These are phyloP conservation scores for Drosophila quinaria DNA, from an alignment of 2,888 invertebrate species.

Conservation along the genomic window DNA sequence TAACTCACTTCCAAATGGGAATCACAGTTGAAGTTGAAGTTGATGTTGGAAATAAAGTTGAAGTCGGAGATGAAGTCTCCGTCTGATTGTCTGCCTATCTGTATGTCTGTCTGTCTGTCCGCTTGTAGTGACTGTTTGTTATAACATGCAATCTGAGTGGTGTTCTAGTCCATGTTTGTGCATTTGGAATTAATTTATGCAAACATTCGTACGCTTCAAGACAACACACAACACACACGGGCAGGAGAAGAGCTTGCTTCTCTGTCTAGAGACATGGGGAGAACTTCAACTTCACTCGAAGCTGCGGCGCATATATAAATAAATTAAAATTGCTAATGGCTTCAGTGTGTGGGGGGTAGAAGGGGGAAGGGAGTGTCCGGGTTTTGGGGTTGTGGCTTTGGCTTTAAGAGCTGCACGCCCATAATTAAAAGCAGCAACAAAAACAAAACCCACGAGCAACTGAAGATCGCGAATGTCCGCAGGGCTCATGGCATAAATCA, in stretches of 20 bases:
- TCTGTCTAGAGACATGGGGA: conserved; percentile 47
- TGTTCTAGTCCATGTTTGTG: conserved; percentile 80
- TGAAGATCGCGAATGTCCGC: conserved; percentile 50
- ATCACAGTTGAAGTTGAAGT: neutral
- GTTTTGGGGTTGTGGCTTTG: conserved; percentile 12
- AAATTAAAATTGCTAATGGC: conserved; percentile 81
- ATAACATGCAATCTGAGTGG: conserved; percentile 64
- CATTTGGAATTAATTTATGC: conserved; percentile 81
- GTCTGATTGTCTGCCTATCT: too few relatives aligned
- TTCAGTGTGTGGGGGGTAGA: conserved; percentile 13
- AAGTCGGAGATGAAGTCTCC: neutral
- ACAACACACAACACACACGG: conserved; percentile 22
- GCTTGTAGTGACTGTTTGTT: conserved; percentile 42
- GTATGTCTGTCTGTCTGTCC: conserved; percentile 1
- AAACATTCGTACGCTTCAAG: conserved; percentile 69
- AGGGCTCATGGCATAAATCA: conserved; percentile 75
- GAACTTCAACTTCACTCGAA: conserved; percentile 40
- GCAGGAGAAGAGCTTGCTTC: neutral
- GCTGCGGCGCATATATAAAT: conserved; percentile 73
- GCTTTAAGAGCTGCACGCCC: conserved; percentile 64
- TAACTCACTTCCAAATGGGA: conserved; percentile 11
- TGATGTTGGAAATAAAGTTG: neutral
- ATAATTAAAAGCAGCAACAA: conserved; percentile 75
- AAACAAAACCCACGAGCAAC: conserved; percentile 33
- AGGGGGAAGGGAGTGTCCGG: neutral